Evolutionary conservation across 2,888 invertebrate genomes (phyloP).

Genomic region (Eledone cirrhosa): DNA sequence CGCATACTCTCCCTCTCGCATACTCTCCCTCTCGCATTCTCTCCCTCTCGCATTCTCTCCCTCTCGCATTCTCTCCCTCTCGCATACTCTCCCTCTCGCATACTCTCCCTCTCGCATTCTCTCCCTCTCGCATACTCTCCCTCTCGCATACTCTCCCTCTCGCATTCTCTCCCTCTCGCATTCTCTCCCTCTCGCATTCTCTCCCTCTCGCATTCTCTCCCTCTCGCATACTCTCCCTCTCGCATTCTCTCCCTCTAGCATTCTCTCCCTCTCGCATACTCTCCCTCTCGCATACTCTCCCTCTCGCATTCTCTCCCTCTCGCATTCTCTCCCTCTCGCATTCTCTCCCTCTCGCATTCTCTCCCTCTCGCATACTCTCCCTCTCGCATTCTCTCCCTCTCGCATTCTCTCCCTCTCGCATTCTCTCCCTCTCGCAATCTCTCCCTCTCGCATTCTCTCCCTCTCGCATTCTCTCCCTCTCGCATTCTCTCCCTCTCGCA

Average conservation of each 20-base stretch:
- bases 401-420: no score
- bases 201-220: background rate
- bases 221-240: background rate
- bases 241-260: background rate
- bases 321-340: background rate
- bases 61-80: background rate
- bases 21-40: background rate
- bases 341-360: no score
- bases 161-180: background rate
- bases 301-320: background rate
- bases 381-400: background rate
- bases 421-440: background rate
- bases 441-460: background rate
- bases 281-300: background rate
- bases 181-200: background rate
- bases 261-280: background rate
- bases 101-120: background rate
- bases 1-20: background rate
- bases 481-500: background rate
- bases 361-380: background rate
- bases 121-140: no score
- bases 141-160: background rate
- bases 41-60: background rate
- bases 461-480: background rate
- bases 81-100: background rate